Evolutionary conservation across 2,797 vertebrate genomes (phyloP).

Genomic region (Atherinosoma microstoma): DNA sequence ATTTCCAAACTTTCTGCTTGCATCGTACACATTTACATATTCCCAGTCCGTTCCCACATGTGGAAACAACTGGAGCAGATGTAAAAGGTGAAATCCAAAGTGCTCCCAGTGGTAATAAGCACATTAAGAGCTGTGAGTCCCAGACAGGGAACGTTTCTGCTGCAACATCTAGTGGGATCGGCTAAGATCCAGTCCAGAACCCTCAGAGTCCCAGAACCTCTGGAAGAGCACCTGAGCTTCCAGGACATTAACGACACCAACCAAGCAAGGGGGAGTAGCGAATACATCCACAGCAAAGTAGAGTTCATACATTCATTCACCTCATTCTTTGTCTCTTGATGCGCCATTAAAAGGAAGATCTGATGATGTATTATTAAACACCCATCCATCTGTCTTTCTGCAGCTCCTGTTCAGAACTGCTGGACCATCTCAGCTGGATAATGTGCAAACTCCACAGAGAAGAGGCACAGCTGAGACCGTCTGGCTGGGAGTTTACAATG

Average conservation of each 20-base stretch:
- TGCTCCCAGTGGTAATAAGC: neutral
- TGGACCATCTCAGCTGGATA: neutral
- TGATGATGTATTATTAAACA: no score
- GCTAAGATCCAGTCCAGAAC: neutral
- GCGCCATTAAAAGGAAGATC: neutral
- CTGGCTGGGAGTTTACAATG: neutral
- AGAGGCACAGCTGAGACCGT: neutral
- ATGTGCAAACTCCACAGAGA: neutral
- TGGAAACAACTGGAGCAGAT: neutral
- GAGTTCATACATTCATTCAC: neutral
- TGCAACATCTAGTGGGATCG: neutral
- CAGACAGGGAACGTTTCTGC: neutral
- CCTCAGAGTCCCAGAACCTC: neutral
- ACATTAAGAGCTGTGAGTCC: neutral
- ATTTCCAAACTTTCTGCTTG: neutral
- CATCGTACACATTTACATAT: neutral
- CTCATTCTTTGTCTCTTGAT: neutral
- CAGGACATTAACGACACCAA: neutral
- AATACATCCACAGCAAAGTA: neutral
- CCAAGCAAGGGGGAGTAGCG: neutral
- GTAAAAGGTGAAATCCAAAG: neutral
- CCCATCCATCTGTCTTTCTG: no score
- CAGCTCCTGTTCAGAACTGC: neutral
- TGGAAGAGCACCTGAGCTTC: neutral
- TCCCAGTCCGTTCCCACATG: neutral